Evolutionary conservation across 1,140 invertebrate species (phyloP).

Genomic region (Kradibia gibbosae): DNA sequence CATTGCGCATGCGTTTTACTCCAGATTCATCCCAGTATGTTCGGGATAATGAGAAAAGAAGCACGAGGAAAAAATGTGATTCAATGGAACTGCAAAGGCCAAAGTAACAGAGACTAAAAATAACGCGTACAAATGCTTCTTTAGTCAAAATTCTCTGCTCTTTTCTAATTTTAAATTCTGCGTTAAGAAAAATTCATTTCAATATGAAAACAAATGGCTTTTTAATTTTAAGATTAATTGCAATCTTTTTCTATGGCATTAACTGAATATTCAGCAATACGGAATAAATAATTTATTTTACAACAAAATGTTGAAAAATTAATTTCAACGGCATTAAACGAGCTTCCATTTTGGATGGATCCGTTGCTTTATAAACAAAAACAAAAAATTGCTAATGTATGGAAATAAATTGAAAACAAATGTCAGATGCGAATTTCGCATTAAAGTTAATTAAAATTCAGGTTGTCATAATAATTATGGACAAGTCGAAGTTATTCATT

Average conservation of each 20-base stretch:
- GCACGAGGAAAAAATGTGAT: not conserved
- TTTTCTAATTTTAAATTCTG: too few relatives aligned
- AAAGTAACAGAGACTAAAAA: not conserved
- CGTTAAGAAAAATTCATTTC: too few relatives aligned
- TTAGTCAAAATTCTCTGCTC: too few relatives aligned
- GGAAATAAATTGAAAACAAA: not conserved
- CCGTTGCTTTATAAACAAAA: too few relatives aligned
- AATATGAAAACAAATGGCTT: too few relatives aligned
- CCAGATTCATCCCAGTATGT: conserved; percentile 28
- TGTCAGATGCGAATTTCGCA: not conserved
- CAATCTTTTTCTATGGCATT: too few relatives aligned
- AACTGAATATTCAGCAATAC: too few relatives aligned
- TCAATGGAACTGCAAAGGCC: not conserved
- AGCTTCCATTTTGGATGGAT: too few relatives aligned
- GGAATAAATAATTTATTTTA: too few relatives aligned
- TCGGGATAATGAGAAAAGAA: conserved; percentile 12
- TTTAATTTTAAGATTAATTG: too few relatives aligned
- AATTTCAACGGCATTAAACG: too few relatives aligned
- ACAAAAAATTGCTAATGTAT: not conserved
- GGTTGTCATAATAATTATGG: not conserved
- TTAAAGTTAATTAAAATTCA: not conserved
- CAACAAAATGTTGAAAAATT: too few relatives aligned
- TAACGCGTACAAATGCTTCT: not conserved
- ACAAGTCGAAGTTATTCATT: not conserved
- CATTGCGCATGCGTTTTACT: conserved; percentile 49